Conservation (phyloP, 2,888 invertebrate genomes). For the Beris chalybata region DNA sequence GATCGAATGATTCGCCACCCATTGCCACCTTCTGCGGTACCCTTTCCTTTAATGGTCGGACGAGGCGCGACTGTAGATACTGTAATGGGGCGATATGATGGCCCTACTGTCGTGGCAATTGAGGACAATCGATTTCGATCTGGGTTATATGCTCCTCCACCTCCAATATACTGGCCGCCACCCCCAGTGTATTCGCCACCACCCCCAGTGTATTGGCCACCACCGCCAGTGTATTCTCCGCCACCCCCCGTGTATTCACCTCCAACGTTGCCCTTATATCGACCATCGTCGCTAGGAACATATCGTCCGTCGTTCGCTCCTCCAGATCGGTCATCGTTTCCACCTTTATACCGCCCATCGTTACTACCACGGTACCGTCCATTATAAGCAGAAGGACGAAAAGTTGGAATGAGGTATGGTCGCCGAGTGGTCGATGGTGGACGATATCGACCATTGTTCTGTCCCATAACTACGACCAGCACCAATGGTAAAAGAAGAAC, state of each 20-base stretch:
- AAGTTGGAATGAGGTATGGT: not conserved
- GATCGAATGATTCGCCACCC: slow-evolving; percentile 61
- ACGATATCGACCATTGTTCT: slow-evolving; percentile 58
- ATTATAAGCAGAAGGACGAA: slow-evolving; percentile 43
- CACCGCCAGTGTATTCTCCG: slow-evolving; percentile 45
- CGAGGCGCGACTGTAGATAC: slow-evolving; percentile 20
- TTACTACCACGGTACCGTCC: slow-evolving; percentile 51
- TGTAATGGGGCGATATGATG: slow-evolving; percentile 36
- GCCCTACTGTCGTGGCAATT: slow-evolving; percentile 5
- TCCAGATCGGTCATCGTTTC: slow-evolving; percentile 5
- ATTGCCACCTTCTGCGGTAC: slow-evolving; percentile 52
- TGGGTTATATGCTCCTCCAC: not conserved
- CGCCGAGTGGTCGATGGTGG: slow-evolving; percentile 43
- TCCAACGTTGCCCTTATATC: slow-evolving; percentile 58
- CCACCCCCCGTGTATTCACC: slow-evolving; percentile 46
- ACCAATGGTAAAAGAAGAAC: not conserved
- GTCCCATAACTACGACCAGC: not conserved
- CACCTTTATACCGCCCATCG: slow-evolving; percentile 50
- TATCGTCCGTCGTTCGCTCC: slow-evolving; percentile 54
- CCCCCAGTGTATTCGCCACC: slow-evolving; percentile 45
- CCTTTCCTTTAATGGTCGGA: slow-evolving; percentile 43
- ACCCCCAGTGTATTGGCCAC: slow-evolving; percentile 42
- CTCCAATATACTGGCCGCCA: slow-evolving; percentile 42
- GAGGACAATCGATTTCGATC: not conserved
- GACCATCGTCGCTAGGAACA: slow-evolving; percentile 58